Percentiles rank a stretch among this genome's conserved stretches.
Evolutionary conservation across 2,797 vertebrate genomes (phyloP).

Genomic region (Melanotaenia parkinsoni): DNA sequence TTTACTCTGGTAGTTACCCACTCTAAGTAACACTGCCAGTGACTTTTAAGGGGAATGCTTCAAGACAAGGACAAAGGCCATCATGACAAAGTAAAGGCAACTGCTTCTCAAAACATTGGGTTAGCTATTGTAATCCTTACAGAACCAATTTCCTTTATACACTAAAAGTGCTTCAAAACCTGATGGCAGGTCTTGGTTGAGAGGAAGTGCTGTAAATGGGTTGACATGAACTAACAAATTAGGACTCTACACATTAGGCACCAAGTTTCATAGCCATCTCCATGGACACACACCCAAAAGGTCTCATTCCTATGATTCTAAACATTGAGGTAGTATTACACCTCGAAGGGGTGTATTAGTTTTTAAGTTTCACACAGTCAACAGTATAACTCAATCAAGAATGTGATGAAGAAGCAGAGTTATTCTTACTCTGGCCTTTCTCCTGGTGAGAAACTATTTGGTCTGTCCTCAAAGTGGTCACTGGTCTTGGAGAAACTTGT

Average conservation of each 20-base stretch:
- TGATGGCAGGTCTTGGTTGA: constrained; percentile 67
- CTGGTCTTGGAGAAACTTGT: constrained; percentile 68
- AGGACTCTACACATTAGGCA: constrained; percentile 68
- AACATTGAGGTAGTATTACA: constrained; percentile 45
- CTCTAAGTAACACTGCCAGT: constrained; percentile 47
- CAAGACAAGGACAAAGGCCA: constrained; percentile 64
- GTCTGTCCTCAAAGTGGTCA: constrained; percentile 70
- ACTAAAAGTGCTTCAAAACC: constrained; percentile 44
- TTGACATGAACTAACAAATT: constrained; percentile 43
- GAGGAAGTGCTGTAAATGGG: constrained; percentile 62
- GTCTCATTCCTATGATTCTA: constrained; percentile 48
- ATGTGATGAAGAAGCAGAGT: constrained; percentile 72
- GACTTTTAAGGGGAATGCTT: constrained; percentile 54
- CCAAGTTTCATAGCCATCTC: constrained; percentile 62
- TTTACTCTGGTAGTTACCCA: constrained; percentile 60
- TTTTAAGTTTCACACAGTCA: constrained; percentile 31
- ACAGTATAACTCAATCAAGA: constrained; percentile 52
- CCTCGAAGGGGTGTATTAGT: constrained; percentile 23
- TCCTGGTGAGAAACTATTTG: constrained; percentile 70
- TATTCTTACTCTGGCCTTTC: constrained; percentile 69
- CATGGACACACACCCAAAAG: constrained; percentile 46
- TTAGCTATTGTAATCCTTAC: constrained; percentile 56
- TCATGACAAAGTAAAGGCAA: constrained; percentile 38
- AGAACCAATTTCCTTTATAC: constrained; percentile 46
- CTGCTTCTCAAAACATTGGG: constrained; percentile 44